Evolutionary conservation across 2,113 vertebrate species (phyloP).

Genomic region (Melanerpes aurifrons): DNA sequence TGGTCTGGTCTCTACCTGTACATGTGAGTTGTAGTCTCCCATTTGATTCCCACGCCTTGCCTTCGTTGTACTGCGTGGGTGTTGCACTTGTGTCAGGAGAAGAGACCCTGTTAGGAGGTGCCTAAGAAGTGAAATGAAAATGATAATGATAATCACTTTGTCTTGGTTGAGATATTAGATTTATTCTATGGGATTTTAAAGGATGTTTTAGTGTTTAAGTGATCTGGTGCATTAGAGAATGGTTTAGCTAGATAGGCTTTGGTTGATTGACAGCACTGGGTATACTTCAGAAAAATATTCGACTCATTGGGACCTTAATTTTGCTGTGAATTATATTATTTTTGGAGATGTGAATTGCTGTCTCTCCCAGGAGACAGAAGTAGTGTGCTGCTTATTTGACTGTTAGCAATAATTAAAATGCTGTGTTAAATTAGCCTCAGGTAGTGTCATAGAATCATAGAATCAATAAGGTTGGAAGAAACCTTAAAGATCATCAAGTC

Average conservation of each 20-base stretch:
- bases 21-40: not conserved
- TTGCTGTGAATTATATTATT: conserved; percentile 47
- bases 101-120: conserved; percentile 1
- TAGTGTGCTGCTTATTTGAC: not conserved
- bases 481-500: too few relatives aligned
- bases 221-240: conserved; percentile 26
- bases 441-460: not conserved
- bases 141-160: conserved; percentile 38
- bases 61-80: not conserved
- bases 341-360: conserved; percentile 38
- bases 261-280: conserved; percentile 43
- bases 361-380: conserved; percentile 5
- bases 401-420: conserved; percentile 57
- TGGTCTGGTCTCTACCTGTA: not conserved
- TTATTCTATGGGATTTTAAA: conserved; percentile 53
- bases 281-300: conserved; percentile 51
- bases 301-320: not conserved
- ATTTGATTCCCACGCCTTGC: not conserved
- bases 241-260: conserved; percentile 18
- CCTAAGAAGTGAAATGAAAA: conserved; percentile 40
- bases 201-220: conserved; percentile 49
- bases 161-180: conserved; percentile 48
- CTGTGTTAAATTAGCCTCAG: not conserved
- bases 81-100: not conserved
- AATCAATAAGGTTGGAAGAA: too few relatives aligned